These are phyloP conservation scores for Willowsia nigromaculata DNA, from an alignment of 2,888 invertebrate genomes.

Conservation along the genomic window DNA sequence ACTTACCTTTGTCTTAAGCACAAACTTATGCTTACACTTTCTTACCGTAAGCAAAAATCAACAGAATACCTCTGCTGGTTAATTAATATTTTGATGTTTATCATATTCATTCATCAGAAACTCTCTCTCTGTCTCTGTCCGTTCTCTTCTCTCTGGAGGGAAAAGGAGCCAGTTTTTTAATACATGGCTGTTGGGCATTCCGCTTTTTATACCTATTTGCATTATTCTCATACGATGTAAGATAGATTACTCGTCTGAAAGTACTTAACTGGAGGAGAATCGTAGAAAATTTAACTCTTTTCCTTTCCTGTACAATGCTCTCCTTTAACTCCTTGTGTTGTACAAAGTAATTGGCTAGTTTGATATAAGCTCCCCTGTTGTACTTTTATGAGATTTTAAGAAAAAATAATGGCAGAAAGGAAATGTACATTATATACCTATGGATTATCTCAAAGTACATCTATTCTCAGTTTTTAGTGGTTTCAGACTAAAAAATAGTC, in stretches of 20 bases:
- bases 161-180: slow-evolving; percentile 39
- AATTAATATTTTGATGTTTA: slow-evolving; percentile 68
- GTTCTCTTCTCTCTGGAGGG: neutral
- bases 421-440: neutral
- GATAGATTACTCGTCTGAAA: neutral
- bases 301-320: neutral
- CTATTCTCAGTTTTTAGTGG: neutral
- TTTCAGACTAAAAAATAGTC: neutral
- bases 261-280: neutral
- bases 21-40: neutral
- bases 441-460: neutral
- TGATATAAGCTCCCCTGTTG: neutral
- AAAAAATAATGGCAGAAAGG: neutral
- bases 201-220: neutral
- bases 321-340: neutral
- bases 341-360: neutral
- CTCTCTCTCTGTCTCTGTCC: slow-evolving; percentile 5
- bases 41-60: too few species aligned
- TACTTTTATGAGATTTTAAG: neutral
- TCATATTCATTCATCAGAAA: slow-evolving; percentile 68
- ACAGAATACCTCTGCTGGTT: too few species aligned
- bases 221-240: neutral
- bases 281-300: slow-evolving; percentile 2
- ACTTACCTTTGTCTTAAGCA: too few species aligned
- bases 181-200: neutral